These are phyloP conservation scores for Clarias pachynema DNA, from an alignment of 2,797 vertebrate species.

Conservation along the genomic window DNA sequence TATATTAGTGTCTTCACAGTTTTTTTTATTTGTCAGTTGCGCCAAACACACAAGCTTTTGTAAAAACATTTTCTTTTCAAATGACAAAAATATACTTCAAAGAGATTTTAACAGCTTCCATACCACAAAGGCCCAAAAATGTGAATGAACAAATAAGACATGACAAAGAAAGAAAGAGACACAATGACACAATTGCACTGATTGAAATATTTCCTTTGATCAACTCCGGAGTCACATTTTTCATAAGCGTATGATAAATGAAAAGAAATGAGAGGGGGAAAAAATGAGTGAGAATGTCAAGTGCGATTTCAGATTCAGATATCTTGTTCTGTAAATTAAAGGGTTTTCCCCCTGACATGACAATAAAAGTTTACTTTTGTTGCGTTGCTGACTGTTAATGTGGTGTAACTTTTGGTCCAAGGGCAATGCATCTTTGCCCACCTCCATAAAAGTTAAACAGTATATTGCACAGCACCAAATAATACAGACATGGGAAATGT, in stretches of 20 bases:
- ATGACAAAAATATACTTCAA: neutral
- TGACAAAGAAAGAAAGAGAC: constrained; percentile 7
- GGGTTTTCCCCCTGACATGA: constrained; percentile 78
- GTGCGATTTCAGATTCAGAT: constrained; percentile 57
- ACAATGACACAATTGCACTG: neutral
- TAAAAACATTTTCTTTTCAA: neutral
- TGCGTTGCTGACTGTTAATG: constrained; percentile 66
- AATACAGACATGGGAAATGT: neutral
- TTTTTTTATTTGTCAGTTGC: neutral
- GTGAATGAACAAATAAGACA: constrained; percentile 21
- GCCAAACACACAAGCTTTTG: neutral
- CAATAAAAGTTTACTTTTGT: constrained; percentile 89
- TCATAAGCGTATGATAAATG: constrained; percentile 54
- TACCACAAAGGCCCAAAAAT: constrained; percentile 16
- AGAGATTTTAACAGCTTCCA: constrained; percentile 24
- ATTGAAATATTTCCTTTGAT: constrained; percentile 43
- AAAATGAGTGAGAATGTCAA: constrained; percentile 41
- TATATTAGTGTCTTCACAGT: neutral
- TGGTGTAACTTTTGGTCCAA: constrained; percentile 20
- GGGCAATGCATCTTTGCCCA: neutral
- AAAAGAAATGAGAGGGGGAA: constrained; percentile 28
- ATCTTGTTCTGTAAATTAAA: constrained; percentile 83
- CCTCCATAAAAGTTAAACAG: neutral
- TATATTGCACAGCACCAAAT: neutral
- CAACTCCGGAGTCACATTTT: constrained; percentile 57